phyloP scores from a whole-genome alignment of 53 echinoderm and acorn worm species.

The Zoroaster sp. region DNA sequence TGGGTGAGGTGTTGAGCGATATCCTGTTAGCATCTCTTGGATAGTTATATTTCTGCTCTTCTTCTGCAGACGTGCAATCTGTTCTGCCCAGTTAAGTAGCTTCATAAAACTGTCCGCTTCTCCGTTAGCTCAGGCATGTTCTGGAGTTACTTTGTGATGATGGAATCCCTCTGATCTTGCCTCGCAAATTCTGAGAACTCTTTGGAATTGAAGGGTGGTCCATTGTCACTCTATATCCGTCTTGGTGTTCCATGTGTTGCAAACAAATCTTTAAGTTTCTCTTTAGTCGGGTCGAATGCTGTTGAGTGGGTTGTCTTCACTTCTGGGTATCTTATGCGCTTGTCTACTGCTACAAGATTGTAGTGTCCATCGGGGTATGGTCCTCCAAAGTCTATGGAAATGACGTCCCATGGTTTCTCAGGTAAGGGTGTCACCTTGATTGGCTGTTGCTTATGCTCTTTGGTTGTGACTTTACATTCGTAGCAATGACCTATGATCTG shows the following conservation, averaged over 20 bases:
- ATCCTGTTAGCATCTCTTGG: constrained; percentile 37
- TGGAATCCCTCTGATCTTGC: constrained; percentile 64
- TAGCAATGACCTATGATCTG: constrained; percentile 48
- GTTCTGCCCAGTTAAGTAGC: constrained; percentile 54
- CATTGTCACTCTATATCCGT: constrained; percentile 56
- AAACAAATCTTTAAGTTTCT: constrained; percentile 49
- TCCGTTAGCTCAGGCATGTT: constrained; percentile 64
- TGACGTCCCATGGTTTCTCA: constrained; percentile 42
- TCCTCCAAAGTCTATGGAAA: constrained; percentile 59
- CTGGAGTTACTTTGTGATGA: constrained; percentile 62
- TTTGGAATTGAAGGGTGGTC: constrained; percentile 64
- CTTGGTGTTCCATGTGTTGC: constrained; percentile 56
- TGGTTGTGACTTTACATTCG: constrained; percentile 56
- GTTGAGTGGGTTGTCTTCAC: constrained; percentile 62
- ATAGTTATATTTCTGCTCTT: constrained; percentile 2
- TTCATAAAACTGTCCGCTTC: constrained; percentile 72
- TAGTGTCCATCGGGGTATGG: constrained; percentile 64
- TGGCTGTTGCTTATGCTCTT: constrained; percentile 56
- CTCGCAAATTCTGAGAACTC: constrained; percentile 58
- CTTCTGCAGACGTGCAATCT: constrained; percentile 28
- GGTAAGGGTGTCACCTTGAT: constrained; percentile 54
- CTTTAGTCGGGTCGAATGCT: constrained; percentile 52
- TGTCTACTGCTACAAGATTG: constrained; percentile 58
- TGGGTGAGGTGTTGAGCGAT: constrained; percentile 44
- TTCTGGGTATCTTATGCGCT: constrained; percentile 61